phyloP scores from a whole-genome alignment of 2,113 vertebrate genomes.

The Psophia crepitans region DNA sequence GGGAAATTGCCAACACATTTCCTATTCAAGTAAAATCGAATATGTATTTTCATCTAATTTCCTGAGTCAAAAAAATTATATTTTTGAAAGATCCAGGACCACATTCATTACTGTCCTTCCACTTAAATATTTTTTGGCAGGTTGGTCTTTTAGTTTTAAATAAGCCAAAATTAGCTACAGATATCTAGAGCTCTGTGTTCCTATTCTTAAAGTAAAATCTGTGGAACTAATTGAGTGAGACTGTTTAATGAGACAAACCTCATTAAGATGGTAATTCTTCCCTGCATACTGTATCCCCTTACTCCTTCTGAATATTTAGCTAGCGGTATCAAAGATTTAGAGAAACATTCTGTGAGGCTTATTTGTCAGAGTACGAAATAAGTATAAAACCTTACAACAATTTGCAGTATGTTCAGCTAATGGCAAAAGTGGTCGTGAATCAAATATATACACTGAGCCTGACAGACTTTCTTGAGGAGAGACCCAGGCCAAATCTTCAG shows the following conservation, averaged over 20 bases:
- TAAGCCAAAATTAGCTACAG: constrained; percentile 51
- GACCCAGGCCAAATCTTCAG: neutral
- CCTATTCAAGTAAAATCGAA: neutral
- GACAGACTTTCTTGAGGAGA: neutral
- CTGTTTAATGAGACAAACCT: constrained; percentile 61
- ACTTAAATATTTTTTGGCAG: constrained; percentile 35
- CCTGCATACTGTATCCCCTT: neutral
- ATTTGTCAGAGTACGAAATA: constrained; percentile 9
- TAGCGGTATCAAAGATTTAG: constrained; percentile 14
- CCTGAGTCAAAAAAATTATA: neutral
- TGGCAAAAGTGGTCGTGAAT: neutral
- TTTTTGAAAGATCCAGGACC: neutral
- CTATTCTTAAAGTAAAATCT: constrained; percentile 61
- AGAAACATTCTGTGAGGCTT: constrained; percentile 29
- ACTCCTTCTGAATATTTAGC: constrained; percentile 49
- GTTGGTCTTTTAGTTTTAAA: constrained; percentile 55
- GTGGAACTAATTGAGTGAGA: constrained; percentile 55
- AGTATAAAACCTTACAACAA: neutral
- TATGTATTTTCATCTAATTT: neutral
- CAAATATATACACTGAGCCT: neutral
- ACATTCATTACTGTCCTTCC: constrained; percentile 1
- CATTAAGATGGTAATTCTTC: constrained; percentile 63
- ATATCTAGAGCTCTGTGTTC: constrained; percentile 30
- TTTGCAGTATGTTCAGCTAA: neutral
- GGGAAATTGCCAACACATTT: constrained; percentile 2